Evolutionary conservation across 2,888 invertebrate species (phyloP), one percentile per base, ranked within the genome.

Genomic region (Dexiosoma caninum): DNA sequence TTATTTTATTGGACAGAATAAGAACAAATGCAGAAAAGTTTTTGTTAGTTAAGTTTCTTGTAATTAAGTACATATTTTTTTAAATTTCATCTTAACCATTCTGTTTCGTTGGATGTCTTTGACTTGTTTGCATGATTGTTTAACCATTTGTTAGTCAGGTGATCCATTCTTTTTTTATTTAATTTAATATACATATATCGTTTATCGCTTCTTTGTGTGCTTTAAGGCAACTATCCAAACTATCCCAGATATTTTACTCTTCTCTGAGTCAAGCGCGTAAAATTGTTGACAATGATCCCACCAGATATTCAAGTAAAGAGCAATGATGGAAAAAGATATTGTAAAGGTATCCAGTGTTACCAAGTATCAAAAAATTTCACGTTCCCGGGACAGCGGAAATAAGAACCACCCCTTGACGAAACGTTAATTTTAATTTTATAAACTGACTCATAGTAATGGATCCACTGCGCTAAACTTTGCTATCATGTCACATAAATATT

Each of bases 161-260:
- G n/a, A 59, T 77, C 37, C 27, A 57, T 21, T 27, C 49, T 21
- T 57, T n/a, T 55, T 77, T 55, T 19, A 62, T 57, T 53, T 76
- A 27, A 32, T 64, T 60, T 51, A 53, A 44, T 51, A 42, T 19
- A 44, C 16, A 16, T 51, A 30, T 42, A 42, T 5, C 57, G 32
- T 62, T 75, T 57, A 49, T 49, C 57, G 66, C 46, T 70, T 62
- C 46, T 77, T 78, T 77, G 59, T 81, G 57, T 72, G 49, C 62
- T 74, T 66, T 57, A 67, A 81, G 80, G 72, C 76, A 67, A 77
- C 71, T 72, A 69, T 72, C 76, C n/a, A n/a, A n/a, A n/a, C n/a
- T n/a, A n/a, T n/a, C n/a, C n/a, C 53, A 72, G 53, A 62, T 42
- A 53, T 42, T 46, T 37, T 42, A 8, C 51, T 51, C 49, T 40